These are phyloP conservation scores for Cordylochernes scorpioides DNA, from an alignment of 2,888 invertebrate genomes.

Conservation along the genomic window DNA sequence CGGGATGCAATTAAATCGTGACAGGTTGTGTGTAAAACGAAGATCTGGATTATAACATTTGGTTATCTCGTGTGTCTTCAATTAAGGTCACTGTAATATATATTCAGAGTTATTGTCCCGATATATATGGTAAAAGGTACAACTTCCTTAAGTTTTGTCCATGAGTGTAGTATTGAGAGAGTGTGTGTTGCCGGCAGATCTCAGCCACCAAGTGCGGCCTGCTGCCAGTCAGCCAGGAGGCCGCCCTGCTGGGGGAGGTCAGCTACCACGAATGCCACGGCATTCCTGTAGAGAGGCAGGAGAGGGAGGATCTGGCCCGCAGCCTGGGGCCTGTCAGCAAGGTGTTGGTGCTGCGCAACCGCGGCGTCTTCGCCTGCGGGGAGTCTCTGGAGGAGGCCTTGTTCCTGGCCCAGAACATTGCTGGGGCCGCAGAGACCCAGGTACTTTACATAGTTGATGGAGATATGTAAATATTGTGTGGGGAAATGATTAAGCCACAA, in stretches of 20 bases:
- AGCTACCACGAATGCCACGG: constrained; percentile 52
- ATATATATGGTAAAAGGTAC: too few species aligned
- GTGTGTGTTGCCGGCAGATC: constrained; percentile 30
- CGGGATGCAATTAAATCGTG: too few species aligned
- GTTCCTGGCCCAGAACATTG: constrained; percentile 49
- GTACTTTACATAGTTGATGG: too few species aligned
- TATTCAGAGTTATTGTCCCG: too few species aligned
- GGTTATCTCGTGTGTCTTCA: too few species aligned
- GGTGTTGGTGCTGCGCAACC: constrained; percentile 35
- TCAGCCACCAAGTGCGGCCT: constrained; percentile 66
- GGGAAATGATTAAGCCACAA: too few species aligned
- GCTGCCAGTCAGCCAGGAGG: constrained; percentile 69
- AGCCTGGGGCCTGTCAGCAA: constrained; percentile 69
- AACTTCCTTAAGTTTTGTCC: too few species aligned
- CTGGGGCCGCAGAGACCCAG: constrained; percentile 67
- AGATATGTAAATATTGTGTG: too few species aligned
- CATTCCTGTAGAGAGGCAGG: constrained; percentile 42
- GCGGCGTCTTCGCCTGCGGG: constrained; percentile 77
- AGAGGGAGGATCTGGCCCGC: constrained; percentile 62
- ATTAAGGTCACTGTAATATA: too few species aligned
- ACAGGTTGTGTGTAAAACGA: too few species aligned
- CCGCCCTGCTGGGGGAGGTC: constrained; percentile 68
- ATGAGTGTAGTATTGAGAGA: too few species aligned
- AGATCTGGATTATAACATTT: too few species aligned
- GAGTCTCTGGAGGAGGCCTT: constrained; percentile 90